phyloP scores from a whole-genome alignment of 1,140 invertebrate genomes.

The Amyelois transitella region DNA sequence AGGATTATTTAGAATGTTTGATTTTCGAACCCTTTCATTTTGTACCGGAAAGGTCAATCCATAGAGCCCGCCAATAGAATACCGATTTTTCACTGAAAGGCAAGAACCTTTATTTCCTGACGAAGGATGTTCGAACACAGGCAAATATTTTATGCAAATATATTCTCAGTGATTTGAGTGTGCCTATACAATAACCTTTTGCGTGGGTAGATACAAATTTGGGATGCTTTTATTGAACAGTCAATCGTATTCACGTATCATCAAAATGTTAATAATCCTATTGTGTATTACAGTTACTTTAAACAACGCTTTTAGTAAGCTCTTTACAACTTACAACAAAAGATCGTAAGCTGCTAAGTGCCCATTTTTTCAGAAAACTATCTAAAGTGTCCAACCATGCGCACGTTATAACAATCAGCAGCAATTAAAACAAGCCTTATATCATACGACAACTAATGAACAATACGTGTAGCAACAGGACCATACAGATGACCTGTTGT shows the following conservation, averaged over 20 bases:
- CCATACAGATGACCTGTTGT: too few species aligned
- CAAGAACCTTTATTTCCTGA: conserved; percentile 7
- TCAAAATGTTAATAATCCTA: too few species aligned
- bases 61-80: conserved; percentile 9
- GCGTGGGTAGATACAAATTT: neutral
- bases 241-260: neutral
- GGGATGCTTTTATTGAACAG: neutral
- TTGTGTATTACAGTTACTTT: too few species aligned
- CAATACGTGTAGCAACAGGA: too few species aligned
- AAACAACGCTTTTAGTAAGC: too few species aligned
- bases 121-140: conserved; percentile 6
- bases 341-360: too few species aligned
- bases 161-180: conserved; percentile 10
- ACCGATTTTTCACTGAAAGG: conserved; percentile 11
- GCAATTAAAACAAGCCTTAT: too few species aligned
- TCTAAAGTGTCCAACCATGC: too few species aligned
- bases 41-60: conserved; percentile 25
- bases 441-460: too few species aligned
- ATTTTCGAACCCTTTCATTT: conserved; percentile 8
- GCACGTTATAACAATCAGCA: too few species aligned
- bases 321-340: too few species aligned
- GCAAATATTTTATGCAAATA: conserved; percentile 20
- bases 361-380: too few species aligned
- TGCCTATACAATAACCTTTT: neutral
- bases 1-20: neutral